Base-by-base conservation (phyloP, 2,797 vertebrate species). In the Acanthornis magna region DNA sequence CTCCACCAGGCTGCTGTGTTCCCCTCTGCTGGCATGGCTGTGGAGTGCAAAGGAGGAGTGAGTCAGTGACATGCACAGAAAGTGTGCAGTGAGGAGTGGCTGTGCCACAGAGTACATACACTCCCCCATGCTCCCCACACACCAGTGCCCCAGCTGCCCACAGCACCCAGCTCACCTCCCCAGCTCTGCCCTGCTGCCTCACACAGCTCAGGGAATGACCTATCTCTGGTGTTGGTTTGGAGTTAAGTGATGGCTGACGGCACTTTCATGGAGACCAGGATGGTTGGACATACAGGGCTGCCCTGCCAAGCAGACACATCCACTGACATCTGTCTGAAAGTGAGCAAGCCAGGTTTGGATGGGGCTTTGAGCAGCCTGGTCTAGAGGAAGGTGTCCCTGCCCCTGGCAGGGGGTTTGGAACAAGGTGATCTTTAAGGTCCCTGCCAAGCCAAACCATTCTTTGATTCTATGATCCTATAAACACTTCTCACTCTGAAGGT, bases 211-310 rank as follows among this genome's bases (percentile, higher is more conserved):
- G 5, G 11, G 9, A 53, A 30, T 20, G 9, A 18, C 17, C 8
- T 17, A 0, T 22, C 12, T 16, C 20, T 74, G 3, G 0, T 13
- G 2, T 3, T 63, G 13, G 4, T 47, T 48, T 66, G 55, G 16
- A 43, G n/a, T 30, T 18, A 51, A 17, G 29, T 47, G 73, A 23
- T 34, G 38, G 13, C 26, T 77, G 45, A 91, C 43, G n/a, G 19
- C 21, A 38, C 5, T 0, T 4, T 42, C n/a, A 8, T 7, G 8
- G 11, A 16, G 14, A 34, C 12, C 29, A 20, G 38, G 16, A 45
- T 0, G 0, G 18, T 2, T 48, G 42, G 29, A 34, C 30, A 47
- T 4, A 36, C 8, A 53, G 9, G 18, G 43, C 17, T 8, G 1
- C 34, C 27, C 18, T 2, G 22, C 30, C 63, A 62, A 62, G 22